Conservation (phyloP, 2,113 vertebrate species). For the Mirounga angustirostris region DNA sequence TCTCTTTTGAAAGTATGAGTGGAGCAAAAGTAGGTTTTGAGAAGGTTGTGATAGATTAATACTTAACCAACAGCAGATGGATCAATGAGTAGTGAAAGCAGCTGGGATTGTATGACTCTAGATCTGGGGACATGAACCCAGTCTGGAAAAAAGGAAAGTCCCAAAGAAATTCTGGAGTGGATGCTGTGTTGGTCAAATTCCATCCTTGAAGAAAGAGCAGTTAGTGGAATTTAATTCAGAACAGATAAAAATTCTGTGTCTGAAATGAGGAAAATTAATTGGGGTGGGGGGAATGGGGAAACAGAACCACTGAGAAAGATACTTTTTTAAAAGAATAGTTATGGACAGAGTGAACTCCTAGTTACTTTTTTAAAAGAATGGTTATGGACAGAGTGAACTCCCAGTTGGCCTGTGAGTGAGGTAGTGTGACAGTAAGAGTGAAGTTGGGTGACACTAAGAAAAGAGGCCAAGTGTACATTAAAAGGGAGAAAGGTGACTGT, state of each 20-base stretch:
- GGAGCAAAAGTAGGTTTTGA: not conserved
- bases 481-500: not conserved
- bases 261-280: conserved; percentile 5
- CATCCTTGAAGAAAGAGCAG: not conserved
- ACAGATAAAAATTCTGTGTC: not conserved
- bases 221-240: not conserved
- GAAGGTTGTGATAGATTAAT: not conserved
- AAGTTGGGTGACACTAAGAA: not conserved
- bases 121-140: not conserved
- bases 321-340: not conserved
- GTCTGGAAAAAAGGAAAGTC: not conserved
- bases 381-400: not conserved
- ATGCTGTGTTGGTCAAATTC: not conserved
- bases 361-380: not conserved
- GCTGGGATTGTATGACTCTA: not conserved
- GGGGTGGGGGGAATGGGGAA: not conserved
- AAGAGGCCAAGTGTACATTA: not conserved
- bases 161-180: not conserved
- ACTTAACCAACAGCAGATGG: not conserved
- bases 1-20: not conserved
- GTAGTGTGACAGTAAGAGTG: not conserved
- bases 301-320: not conserved
- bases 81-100: not conserved
- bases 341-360: not conserved
- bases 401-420: not conserved